Evolutionary conservation across 1,140 invertebrate species (phyloP).

Genomic region (Samia ricini): DNA sequence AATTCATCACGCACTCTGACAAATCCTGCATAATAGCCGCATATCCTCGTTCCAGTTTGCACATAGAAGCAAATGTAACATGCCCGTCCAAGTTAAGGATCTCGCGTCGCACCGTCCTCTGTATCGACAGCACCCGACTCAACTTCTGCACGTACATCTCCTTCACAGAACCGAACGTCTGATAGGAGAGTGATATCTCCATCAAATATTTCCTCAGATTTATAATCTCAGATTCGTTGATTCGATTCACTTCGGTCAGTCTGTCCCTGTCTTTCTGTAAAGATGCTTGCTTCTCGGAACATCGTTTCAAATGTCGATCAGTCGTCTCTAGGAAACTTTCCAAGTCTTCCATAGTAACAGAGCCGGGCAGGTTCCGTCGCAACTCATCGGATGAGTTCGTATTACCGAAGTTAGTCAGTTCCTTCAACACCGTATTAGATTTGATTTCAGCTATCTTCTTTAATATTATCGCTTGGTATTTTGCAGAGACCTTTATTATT

Average conservation of each 20-base stretch:
- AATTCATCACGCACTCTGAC: constrained; percentile 52
- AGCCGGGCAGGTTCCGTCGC: constrained; percentile 47
- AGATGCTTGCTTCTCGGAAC: constrained; percentile 54
- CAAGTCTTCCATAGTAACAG: constrained; percentile 64
- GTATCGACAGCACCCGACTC: constrained; percentile 50
- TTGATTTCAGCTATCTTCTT: constrained; percentile 68
- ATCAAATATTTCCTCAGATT: constrained; percentile 64
- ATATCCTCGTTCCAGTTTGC: constrained; percentile 53
- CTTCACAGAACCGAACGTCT: constrained; percentile 59
- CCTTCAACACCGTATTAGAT: constrained; percentile 59
- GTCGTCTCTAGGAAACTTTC: constrained; percentile 70
- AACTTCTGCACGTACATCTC: constrained; percentile 63
- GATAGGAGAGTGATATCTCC: constrained; percentile 54
- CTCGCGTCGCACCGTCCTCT: constrained; percentile 59
- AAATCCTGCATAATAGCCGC: constrained; percentile 62
- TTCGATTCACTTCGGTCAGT: constrained; percentile 54
- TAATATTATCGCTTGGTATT: constrained; percentile 67
- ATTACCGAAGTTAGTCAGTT: constrained; percentile 65
- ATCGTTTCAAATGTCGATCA: constrained; percentile 54
- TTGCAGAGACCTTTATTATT: constrained; percentile 68
- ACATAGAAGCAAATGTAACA: constrained; percentile 46
- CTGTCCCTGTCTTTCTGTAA: constrained; percentile 66
- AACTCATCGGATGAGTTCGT: constrained; percentile 46
- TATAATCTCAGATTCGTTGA: constrained; percentile 64
- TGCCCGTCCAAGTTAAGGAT: constrained; percentile 53